Evolutionary conservation across 2,888 invertebrate species (phyloP), one percentile per base, ranked within the genome.

Genomic region (Harpalus rubripes): DNA sequence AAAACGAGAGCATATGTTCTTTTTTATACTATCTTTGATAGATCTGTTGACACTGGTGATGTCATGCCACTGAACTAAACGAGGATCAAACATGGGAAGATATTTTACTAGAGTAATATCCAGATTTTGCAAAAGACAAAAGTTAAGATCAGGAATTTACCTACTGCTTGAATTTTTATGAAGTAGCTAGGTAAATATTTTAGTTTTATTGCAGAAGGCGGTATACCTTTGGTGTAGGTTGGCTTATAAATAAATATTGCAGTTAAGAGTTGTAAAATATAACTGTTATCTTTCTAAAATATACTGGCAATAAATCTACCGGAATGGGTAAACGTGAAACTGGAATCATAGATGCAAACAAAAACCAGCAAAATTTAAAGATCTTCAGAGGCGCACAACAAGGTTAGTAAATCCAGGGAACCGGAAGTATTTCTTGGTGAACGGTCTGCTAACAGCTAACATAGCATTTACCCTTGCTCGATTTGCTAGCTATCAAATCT

Each of bases 31-130:
- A 80, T 63, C 80, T 41, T 10, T 44, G 63, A 80, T 61, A 63
- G 58, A 80, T 80, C 80, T 80, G 80, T 80, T 80, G 44, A 74
- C 72, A 74, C 72, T 63, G 26, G 63, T 80, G 80, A 80, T 80
- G 80, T 80, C 80, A 80, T 63, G 22, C 44, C 72, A 12, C 15
- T 5, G 5, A 32, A 32, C 32, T 5, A 32, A 32, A 32, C 32
- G 4, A 32, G 41, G 61, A 79, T 61, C 79, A 79, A 79, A 26
- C 26, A 63, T 63, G 22, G 63, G 22, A 63, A 12, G 7, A 26
- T 63, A 15, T 59, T 16, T 15, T 59, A 16, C 18, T 59, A 16
- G n/a, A 15, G 10, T 63, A 26, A 63, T 12, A 2, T 26, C 12
- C 26, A 8, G 26, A 63, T 63, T 26, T 8, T 63, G 59, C 12